Conservation (phyloP, 2,888 invertebrate species). For the Cheilosia vulpina region DNA sequence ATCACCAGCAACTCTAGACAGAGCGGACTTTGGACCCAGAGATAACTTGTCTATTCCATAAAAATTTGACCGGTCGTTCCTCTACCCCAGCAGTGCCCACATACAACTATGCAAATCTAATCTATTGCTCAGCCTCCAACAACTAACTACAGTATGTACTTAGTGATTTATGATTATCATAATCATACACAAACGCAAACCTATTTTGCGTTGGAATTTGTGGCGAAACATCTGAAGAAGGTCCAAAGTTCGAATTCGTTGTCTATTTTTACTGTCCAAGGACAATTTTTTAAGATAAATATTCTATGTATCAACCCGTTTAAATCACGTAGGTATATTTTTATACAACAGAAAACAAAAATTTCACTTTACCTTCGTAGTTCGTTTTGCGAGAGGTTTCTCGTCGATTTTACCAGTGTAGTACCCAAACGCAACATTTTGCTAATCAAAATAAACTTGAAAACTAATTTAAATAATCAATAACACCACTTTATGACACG, state of each 20-base stretch:
- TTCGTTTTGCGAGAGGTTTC: constrained; percentile 63
- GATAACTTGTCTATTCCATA: neutral
- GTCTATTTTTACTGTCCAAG: constrained; percentile 47
- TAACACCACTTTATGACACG: neutral
- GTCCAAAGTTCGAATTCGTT: constrained; percentile 43
- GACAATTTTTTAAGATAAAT: constrained; percentile 8
- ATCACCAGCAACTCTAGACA: constrained; percentile 1
- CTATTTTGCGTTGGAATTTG: neutral
- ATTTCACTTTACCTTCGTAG: constrained; percentile 53
- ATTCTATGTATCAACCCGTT: neutral
- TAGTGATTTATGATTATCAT: neutral
- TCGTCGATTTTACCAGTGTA: constrained; percentile 55
- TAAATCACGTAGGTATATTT: neutral
- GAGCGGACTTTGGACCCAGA: constrained; percentile 36
- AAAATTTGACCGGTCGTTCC: neutral
- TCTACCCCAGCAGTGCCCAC: neutral
- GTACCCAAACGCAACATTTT: constrained; percentile 67
- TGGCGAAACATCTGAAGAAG: neutral
- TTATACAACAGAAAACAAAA: constrained; percentile 2
- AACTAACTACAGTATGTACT: neutral
- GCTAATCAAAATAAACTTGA: constrained; percentile 3
- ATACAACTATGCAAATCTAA: constrained; percentile 4
- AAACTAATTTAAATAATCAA: constrained; percentile 2
- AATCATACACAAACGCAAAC: neutral
- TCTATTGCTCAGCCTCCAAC: constrained; percentile 3